Evolutionary conservation across 2,113 vertebrate genomes (phyloP).

Genomic region (Podarcis raffonei): DNA sequence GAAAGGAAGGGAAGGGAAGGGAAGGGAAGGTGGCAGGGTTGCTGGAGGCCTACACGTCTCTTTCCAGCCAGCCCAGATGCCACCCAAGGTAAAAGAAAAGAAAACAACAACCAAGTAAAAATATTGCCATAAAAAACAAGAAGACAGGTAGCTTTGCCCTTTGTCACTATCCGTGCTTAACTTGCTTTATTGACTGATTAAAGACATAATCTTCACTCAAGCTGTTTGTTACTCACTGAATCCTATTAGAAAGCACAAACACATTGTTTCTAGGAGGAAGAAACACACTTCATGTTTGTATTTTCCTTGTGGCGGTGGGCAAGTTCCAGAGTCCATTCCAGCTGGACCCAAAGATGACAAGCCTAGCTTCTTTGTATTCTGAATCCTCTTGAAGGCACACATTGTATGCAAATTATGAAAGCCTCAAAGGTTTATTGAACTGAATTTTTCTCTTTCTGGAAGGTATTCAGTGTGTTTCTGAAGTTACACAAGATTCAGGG

Average conservation of each 20-base stretch:
- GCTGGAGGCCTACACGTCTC: too few species aligned
- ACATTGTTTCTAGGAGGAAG: neutral
- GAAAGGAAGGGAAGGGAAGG: too few species aligned
- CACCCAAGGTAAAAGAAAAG: too few species aligned
- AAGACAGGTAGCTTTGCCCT: neutral
- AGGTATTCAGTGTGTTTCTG: rapidly evolving
- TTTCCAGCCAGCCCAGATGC: too few species aligned
- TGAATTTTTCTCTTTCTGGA: neutral
- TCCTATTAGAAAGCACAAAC: neutral
- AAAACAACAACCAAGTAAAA: too few species aligned
- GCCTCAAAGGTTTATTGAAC: neutral
- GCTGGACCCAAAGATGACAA: neutral
- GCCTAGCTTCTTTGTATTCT: neutral
- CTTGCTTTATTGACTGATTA: neutral
- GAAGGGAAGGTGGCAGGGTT: too few species aligned
- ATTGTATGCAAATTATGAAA: rapidly evolving
- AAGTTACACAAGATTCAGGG: neutral
- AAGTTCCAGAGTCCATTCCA: neutral
- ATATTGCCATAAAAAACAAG: too few species aligned
- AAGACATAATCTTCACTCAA: neutral
- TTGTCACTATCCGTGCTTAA: neutral
- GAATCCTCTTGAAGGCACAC: neutral
- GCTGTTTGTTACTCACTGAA: neutral
- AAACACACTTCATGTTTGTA: neutral
- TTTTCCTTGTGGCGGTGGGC: neutral